A percentile compares a stretch with the other conserved stretches of the same genome.
phyloP scores from a whole-genome alignment of 2,797 vertebrate genomes.

The Enteromius anoplus region DNA sequence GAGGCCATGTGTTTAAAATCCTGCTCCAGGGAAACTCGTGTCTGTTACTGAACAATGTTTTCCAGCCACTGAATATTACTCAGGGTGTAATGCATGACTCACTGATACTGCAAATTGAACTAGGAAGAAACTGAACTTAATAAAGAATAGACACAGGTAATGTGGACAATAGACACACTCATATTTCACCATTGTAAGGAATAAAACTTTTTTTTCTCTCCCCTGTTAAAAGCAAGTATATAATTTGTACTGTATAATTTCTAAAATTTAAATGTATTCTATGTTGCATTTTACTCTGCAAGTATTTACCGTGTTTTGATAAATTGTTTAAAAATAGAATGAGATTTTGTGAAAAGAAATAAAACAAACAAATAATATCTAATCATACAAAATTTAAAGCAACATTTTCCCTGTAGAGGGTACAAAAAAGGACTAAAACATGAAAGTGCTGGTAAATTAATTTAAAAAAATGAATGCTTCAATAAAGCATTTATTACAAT shows the following conservation, averaged over 20 bases:
- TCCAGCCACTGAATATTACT: background rate
- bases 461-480: background rate
- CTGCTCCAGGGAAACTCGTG: background rate
- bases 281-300: background rate
- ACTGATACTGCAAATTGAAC: background rate
- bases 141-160: background rate
- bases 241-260: background rate
- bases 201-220: background rate
- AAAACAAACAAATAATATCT: background rate
- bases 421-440: too few species aligned
- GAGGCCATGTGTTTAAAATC: background rate
- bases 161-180: background rate
- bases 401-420: background rate
- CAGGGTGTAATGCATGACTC: background rate
- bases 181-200: background rate
- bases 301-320: background rate
- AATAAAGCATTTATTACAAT: background rate
- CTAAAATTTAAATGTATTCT: background rate
- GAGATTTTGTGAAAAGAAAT: background rate
- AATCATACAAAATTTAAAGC: background rate
- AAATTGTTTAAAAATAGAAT: background rate
- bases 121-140: background rate
- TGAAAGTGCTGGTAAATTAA: background rate
- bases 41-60: background rate
- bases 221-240: background rate